phyloP scores from a whole-genome alignment of 1,140 invertebrate genomes.

The Drosophila dunni region DNA sequence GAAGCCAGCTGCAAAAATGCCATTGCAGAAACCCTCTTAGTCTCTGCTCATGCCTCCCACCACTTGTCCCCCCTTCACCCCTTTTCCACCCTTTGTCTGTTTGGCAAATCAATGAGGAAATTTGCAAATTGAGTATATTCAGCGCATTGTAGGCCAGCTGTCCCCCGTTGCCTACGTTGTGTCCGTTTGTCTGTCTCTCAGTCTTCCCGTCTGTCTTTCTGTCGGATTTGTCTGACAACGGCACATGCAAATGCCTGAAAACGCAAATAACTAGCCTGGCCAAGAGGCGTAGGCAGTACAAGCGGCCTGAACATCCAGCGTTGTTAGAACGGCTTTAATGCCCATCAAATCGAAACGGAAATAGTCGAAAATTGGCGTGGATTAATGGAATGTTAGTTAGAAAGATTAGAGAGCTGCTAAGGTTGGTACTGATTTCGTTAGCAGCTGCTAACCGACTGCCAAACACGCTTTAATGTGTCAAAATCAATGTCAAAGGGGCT shows the following conservation, averaged over 20 bases:
- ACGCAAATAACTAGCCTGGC: slow-evolving; percentile 38
- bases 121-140: slow-evolving; percentile 74
- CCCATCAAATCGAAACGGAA: slow-evolving; percentile 29
- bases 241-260: slow-evolving; percentile 43
- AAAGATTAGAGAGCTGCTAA: not conserved
- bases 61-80: not conserved
- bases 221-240: slow-evolving; percentile 32
- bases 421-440: not conserved
- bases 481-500: no score
- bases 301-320: not conserved
- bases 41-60: not conserved
- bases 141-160: slow-evolving; percentile 45
- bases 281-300: slow-evolving; percentile 10
- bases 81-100: slow-evolving; percentile 31
- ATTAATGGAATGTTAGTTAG: slow-evolving; percentile 9
- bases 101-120: slow-evolving; percentile 73
- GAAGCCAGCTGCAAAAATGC: slow-evolving; percentile 21
- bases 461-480: not conserved
- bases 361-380: slow-evolving; percentile 20
- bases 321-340: slow-evolving; percentile 4
- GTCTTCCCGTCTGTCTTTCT: slow-evolving; percentile 4
- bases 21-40: slow-evolving; percentile 10
- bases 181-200: not conserved
- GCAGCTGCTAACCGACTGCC: not conserved
- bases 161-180: not conserved